Conservation (phyloP, 92 coral and sea anemone species). For the Parazoanthus swiftii region DNA sequence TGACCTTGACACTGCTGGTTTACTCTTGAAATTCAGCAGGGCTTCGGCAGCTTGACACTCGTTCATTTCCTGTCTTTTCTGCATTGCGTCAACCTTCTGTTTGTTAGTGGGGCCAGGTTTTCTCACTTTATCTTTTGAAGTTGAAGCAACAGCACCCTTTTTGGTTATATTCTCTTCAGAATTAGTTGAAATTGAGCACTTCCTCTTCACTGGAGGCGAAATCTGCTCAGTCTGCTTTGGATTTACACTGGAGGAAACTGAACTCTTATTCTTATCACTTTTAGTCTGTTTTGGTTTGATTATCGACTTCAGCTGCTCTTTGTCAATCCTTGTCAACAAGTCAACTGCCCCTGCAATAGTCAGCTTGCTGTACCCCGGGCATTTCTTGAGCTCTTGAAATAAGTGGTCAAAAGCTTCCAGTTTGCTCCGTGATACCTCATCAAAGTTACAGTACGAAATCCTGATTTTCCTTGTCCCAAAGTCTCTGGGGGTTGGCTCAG, state of each 20-base stretch:
- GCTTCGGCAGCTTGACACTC: constrained; percentile 94
- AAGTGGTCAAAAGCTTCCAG: constrained; percentile 71
- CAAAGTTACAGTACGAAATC: constrained; percentile 32
- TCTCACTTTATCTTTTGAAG: constrained; percentile 7
- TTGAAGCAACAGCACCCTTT: constrained; percentile 3
- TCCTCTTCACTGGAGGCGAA: constrained; percentile 31
- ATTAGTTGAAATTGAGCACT: not conserved
- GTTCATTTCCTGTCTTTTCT: constrained; percentile 62
- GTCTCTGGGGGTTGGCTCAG: not conserved
- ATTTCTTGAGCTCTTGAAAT: constrained; percentile 61
- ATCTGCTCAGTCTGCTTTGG: constrained; percentile 13
- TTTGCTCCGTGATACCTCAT: constrained; percentile 52
- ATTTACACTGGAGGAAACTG: not conserved
- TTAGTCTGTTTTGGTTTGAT: not conserved
- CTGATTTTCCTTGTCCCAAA: constrained; percentile 20
- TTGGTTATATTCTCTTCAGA: constrained; percentile 19
- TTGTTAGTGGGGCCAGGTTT: constrained; percentile 1
- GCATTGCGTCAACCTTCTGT: not conserved
- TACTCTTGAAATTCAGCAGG: constrained; percentile 76
- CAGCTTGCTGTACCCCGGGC: constrained; percentile 57
- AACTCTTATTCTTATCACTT: constrained; percentile 19
- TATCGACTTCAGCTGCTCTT: constrained; percentile 44
- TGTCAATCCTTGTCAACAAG: constrained; percentile 52
- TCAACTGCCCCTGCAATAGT: constrained; percentile 65
- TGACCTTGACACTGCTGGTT: constrained; percentile 64